Percentiles rank a stretch among this genome's conserved stretches.
Evolutionary conservation across 2,888 invertebrate genomes (phyloP).

Genomic region (Apotomis turbidana): DNA sequence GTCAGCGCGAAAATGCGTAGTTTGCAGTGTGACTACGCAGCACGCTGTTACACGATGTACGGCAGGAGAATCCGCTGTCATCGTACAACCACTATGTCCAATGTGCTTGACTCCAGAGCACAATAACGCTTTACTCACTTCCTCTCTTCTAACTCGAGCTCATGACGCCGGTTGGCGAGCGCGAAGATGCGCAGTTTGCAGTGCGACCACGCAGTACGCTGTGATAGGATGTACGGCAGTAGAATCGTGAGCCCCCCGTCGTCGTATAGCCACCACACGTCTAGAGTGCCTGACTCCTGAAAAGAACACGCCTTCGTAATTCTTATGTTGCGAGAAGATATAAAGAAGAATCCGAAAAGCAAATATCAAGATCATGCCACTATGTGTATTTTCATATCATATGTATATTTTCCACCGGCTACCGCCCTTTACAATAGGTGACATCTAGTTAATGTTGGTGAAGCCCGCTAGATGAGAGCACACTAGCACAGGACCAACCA

Average conservation of each 20-base stretch:
- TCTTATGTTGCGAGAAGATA: background rate
- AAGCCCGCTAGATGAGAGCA: no score
- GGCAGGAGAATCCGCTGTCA: no score
- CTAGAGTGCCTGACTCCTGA: slow-evolving; percentile 91
- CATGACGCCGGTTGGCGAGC: slow-evolving; percentile 90
- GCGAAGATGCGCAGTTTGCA: slow-evolving; percentile 93
- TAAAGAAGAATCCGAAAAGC: no score
- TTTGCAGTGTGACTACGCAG: slow-evolving; percentile 90
- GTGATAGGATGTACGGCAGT: slow-evolving; percentile 93
- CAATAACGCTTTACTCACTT: slow-evolving; percentile 82
- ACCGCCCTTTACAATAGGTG: no score
- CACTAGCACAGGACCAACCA: no score
- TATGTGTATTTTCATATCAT: no score
- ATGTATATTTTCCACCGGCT: no score
- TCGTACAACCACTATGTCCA: no score
- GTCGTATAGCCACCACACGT: slow-evolving; percentile 99
- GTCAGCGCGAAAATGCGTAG: slow-evolving; percentile 92
- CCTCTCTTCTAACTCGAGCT: slow-evolving; percentile 91
- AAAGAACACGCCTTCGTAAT: no score
- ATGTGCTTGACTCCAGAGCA: slow-evolving; percentile 88
- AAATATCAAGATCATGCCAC: no score
- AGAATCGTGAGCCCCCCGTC: slow-evolving; percentile 94
- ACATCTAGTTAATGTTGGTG: no score
- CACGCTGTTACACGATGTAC: slow-evolving; percentile 92
- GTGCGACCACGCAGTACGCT: slow-evolving; percentile 89